phyloP scores from a whole-genome alignment of 2,888 invertebrate genomes.

The Busseola fusca region DNA sequence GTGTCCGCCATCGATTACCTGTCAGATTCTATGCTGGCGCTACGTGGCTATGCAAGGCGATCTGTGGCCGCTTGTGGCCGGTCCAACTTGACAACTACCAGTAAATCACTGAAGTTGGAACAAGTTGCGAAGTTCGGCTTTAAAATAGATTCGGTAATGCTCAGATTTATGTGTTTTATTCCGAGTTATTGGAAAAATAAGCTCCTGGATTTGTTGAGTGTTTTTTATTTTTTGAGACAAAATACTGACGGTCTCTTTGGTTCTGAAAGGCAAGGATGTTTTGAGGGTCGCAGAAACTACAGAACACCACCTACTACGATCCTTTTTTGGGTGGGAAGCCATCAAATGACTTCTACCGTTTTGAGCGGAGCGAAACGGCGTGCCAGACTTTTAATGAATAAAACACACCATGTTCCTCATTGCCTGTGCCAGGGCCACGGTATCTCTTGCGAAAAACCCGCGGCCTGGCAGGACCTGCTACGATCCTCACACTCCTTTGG shows the following conservation, averaged over 20 bases:
- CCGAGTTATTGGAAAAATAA: neutral
- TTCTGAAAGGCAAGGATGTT: neutral
- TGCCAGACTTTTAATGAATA: no score
- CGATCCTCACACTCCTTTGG: neutral
- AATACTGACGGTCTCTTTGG: neutral
- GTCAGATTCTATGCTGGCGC: constrained; percentile 30
- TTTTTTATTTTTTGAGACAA: neutral
- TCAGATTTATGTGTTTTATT: constrained; percentile 35
- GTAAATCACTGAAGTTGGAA: constrained; percentile 44
- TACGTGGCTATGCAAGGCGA: neutral
- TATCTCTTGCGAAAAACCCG: no score
- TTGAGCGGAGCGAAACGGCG: no score
- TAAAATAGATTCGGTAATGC: constrained; percentile 43
- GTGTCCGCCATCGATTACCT: constrained; percentile 52
- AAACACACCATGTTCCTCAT: no score
- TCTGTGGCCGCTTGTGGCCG: constrained; percentile 27
- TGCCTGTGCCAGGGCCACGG: no score
- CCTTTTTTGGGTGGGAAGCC: no score
- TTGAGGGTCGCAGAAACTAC: neutral
- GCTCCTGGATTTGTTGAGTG: constrained; percentile 1
- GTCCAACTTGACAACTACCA: constrained; percentile 33
- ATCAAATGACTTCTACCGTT: no score
- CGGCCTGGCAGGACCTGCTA: no score
- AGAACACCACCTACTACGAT: neutral
- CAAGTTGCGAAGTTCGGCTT: constrained; percentile 38